These are phyloP conservation scores for Siphonodentalium dalli DNA, from an alignment of 2,888 invertebrate species.

Conservation along the genomic window DNA sequence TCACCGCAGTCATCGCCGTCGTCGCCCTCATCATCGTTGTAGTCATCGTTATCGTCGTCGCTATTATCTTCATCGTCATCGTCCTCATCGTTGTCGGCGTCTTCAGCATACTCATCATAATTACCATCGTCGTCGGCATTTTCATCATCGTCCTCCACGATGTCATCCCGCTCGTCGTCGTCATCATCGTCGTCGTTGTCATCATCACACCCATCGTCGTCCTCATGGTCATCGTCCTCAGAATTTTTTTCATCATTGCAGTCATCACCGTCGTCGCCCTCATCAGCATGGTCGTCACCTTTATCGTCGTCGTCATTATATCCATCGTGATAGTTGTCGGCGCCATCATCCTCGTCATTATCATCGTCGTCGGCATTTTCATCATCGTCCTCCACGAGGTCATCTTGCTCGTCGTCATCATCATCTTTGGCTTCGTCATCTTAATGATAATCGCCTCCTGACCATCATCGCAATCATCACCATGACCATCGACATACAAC, in stretches of 20 bases:
- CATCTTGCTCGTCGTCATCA: conserved; percentile 6
- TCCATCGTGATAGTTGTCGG: background rate
- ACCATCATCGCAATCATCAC: conserved; percentile 11
- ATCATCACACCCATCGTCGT: too few relatives aligned
- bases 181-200: too few relatives aligned
- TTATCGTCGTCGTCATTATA: conserved; percentile 3
- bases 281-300: background rate
- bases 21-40: too few relatives aligned
- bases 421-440: conserved; percentile 8
- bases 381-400: conserved; percentile 1
- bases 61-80: background rate
- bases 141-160: too few relatives aligned
- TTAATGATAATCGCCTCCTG: conserved; percentile 15
- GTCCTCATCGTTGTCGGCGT: background rate
- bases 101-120: too few relatives aligned
- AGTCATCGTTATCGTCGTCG: too few relatives aligned
- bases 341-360: background rate
- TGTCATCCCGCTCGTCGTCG: too few relatives aligned
- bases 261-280: too few relatives aligned
- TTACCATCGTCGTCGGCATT: too few relatives aligned
- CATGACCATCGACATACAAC: background rate
- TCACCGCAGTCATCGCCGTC: too few relatives aligned
- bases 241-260: too few relatives aligned
- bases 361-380: background rate
- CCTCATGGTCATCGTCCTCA: too few relatives aligned